Conservation (phyloP, 2,797 vertebrate species). For the Tapirus indicus region DNA sequence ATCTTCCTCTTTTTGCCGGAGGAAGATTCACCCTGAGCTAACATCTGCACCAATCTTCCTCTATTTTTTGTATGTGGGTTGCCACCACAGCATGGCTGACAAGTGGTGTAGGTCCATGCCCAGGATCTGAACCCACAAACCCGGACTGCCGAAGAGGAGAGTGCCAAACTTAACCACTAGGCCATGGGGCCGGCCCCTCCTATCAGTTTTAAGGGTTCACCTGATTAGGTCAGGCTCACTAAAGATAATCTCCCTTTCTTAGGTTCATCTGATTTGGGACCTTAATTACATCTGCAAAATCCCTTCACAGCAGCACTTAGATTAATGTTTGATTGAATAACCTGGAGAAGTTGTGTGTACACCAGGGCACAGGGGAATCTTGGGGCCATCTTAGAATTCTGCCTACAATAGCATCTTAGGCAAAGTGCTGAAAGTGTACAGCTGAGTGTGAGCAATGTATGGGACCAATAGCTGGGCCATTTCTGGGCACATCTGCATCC, state of each 20-base stretch:
- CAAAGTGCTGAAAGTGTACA: neutral
- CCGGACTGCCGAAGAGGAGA: too few relatives aligned
- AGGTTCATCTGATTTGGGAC: neutral
- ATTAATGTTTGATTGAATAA: neutral
- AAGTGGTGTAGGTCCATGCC: too few relatives aligned
- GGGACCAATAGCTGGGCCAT: fast-evolving
- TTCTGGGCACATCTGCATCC: neutral
- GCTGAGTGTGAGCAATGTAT: neutral
- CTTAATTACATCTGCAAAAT: neutral
- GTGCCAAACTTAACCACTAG: too few relatives aligned
- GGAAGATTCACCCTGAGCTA: too few relatives aligned
- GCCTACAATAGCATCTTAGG: neutral
- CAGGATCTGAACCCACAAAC: too few relatives aligned
- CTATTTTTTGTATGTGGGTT: too few relatives aligned
- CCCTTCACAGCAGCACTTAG: neutral
- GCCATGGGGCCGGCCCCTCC: too few relatives aligned
- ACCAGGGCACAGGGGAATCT: neutral
- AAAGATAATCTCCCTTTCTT: neutral
- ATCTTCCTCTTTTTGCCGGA: too few relatives aligned
- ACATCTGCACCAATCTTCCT: too few relatives aligned
- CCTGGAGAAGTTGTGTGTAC: neutral
- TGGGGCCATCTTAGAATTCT: neutral
- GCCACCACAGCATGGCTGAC: too few relatives aligned
- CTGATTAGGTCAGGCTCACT: neutral
- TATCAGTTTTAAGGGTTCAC: neutral